Percentiles rank a stretch among this genome's conserved stretches.
phyloP scores from a whole-genome alignment of 2,888 invertebrate species.

The Nasonia oneida region DNA sequence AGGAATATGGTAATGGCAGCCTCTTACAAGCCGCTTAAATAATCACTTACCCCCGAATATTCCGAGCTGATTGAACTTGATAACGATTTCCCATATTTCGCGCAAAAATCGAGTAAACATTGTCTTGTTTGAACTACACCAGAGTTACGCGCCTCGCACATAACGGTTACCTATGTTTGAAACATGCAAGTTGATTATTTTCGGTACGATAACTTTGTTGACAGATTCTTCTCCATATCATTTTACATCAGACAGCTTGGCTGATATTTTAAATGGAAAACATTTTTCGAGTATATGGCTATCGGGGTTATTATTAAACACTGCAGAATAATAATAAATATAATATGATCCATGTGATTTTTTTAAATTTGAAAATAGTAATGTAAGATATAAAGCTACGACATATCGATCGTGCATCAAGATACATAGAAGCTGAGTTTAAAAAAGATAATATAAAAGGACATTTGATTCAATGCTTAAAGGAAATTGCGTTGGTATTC shows the following conservation, averaged over 20 bases:
- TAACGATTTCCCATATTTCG: slow-evolving; percentile 14
- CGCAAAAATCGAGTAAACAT: not conserved
- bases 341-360: too few species aligned
- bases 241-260: not conserved
- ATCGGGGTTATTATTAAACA: too few species aligned
- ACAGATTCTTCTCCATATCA: not conserved
- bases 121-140: not conserved
- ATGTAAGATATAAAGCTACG: too few species aligned
- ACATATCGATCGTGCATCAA: too few species aligned
- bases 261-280: not conserved
- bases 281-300: too few species aligned
- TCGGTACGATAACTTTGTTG: not conserved
- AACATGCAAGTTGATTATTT: not conserved
- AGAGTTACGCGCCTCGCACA: not conserved
- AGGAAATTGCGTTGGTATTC: slow-evolving; percentile 14
- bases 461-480: not conserved
- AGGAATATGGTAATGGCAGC: not conserved
- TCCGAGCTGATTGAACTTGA: slow-evolving; percentile 8
- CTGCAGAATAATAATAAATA: too few species aligned
- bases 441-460: too few species aligned
- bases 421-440: too few species aligned
- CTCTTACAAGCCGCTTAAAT: not conserved
- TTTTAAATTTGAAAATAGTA: too few species aligned
- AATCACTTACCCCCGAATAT: slow-evolving; percentile 21
- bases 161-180: not conserved